These are phyloP conservation scores for Eristalis tenax DNA, from an alignment of 2,888 invertebrate species.

Conservation along the genomic window DNA sequence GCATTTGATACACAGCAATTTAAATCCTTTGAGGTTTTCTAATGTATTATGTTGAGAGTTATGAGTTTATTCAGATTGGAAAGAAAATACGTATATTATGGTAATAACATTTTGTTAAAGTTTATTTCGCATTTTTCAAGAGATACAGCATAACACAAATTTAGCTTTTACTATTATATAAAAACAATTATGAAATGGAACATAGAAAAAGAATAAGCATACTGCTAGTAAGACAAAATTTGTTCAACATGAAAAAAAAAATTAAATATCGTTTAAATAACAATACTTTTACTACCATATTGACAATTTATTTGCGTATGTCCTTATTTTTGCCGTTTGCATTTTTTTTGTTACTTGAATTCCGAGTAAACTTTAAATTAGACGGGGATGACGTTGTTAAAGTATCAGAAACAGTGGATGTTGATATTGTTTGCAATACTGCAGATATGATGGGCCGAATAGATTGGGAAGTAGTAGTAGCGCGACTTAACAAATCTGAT, in stretches of 20 bases:
- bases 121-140: neutral
- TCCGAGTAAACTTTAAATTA: constrained; percentile 41
- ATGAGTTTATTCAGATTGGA: neutral
- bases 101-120: neutral
- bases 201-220: neutral
- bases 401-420: neutral
- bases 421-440: neutral
- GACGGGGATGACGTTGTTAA: constrained; percentile 5
- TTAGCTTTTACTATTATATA: neutral
- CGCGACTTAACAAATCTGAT: neutral
- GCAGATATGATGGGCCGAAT: neutral
- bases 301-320: constrained; percentile 40
- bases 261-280: neutral
- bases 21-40: too few species aligned
- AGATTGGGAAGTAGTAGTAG: neutral
- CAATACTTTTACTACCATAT: neutral
- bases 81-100: neutral
- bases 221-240: neutral
- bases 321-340: constrained; percentile 57
- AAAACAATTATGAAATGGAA: neutral
- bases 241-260: neutral
- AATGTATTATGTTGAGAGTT: too few species aligned
- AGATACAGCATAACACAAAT: neutral
- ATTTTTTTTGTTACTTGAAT: constrained; percentile 43
- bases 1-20: too few species aligned